Evolutionary conservation across 2,888 invertebrate genomes (phyloP).

Genomic region (Drosophila robusta): DNA sequence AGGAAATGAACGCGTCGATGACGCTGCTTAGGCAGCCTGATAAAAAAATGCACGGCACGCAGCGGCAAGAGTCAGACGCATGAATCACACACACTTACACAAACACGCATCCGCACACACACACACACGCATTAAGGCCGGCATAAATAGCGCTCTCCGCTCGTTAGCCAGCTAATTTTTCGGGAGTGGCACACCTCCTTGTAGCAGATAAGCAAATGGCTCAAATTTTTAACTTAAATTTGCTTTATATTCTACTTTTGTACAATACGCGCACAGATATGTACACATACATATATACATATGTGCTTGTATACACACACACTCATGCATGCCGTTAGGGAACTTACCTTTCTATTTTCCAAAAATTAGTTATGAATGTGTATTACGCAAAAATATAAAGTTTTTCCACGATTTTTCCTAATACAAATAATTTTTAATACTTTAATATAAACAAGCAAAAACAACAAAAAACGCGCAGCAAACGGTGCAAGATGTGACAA

Average conservation of each 20-base stretch:
- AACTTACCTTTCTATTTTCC: conserved; percentile 55
- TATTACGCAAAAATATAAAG: conserved; percentile 15
- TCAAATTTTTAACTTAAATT: conserved; percentile 18
- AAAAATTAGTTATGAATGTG: conserved; percentile 7
- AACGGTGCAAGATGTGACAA: conserved; percentile 39
- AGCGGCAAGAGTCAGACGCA: conserved; percentile 62
- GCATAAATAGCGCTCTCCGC: conserved; percentile 46
- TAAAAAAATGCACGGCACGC: conserved; percentile 69
- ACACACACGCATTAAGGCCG: conserved; percentile 34
- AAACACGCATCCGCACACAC: conserved; percentile 19
- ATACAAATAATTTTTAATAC: conserved; percentile 28
- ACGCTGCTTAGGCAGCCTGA: conserved; percentile 59
- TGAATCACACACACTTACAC: conserved; percentile 70
- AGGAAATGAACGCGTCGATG: conserved; percentile 60
- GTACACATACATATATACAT: conserved; percentile 6
- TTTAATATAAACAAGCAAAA: conserved; percentile 64
- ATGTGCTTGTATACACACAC: background rate
- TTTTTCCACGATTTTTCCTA: conserved; percentile 15
- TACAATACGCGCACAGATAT: conserved; percentile 12
- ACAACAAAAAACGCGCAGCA: conserved; percentile 64
- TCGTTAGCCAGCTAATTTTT: conserved; percentile 44
- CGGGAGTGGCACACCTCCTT: conserved; percentile 60
- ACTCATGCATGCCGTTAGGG: background rate
- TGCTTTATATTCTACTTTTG: background rate
- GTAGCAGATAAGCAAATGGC: conserved; percentile 46